Evolutionary conservation across 2,888 invertebrate genomes (phyloP), one percentile per base, ranked within the genome.

Genomic region (Campoplex nolae): DNA sequence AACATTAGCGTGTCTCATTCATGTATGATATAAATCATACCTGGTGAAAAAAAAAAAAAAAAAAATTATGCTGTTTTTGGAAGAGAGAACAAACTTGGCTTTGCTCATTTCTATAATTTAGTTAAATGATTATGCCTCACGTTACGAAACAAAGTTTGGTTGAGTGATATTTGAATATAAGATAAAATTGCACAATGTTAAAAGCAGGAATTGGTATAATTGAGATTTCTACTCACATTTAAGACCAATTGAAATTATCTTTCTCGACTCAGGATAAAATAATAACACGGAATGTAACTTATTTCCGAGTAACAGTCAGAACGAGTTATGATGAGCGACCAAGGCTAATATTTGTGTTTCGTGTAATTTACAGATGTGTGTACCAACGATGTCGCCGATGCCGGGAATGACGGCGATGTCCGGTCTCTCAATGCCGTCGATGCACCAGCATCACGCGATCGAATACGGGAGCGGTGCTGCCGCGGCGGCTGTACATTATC

Each of bases 331-430:
- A 51, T 51, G 18, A 51, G 18, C 51, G 48, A 48, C 4, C 16
- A 51, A 18, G n/a, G 32, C 11, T 28, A 13, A 62, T 6, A 6
- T 28, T 62, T 62, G 23, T 82, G 18, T 32, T 86, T 82, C 16
- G 23, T 89, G 13, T 87, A n/a, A 65, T 84, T 87, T 80, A 28
- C 88, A 93, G 93, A 92, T 92, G 90, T 92, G 92, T 84, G 90
- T 93, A 90, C 90, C 92, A 62, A 89, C 92, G 48, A 91, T 92
- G 89, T 91, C 91, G 42, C 90, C 92, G 71, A 91, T 92, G 89
- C 85, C 91, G 1, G 92, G 91, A 16, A 91, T 92, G 90, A 88
- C 92, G 28, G 86, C 92, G n/a, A 92, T 92, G 91, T 85, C 93
- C 16, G 85, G 88, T 18, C 86, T 93, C 18, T 84, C 92, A 11